These are phyloP conservation scores for Drosophila kanapiae DNA, from an alignment of 1,140 invertebrate species.

Conservation along the genomic window DNA sequence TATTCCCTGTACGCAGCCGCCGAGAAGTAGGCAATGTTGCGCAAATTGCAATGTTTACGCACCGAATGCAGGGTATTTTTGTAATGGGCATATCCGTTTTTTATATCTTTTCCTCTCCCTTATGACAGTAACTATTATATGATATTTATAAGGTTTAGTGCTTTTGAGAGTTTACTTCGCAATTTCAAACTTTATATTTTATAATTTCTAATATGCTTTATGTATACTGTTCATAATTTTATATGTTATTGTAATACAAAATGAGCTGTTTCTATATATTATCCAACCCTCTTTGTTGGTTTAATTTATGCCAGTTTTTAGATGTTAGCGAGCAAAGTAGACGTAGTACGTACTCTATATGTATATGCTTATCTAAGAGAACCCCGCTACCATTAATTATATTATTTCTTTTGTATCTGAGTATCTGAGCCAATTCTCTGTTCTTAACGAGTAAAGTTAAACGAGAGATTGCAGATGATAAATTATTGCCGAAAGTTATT, in stretches of 20 bases:
- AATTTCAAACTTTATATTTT: too few species aligned
- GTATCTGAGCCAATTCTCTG: constrained; percentile 17
- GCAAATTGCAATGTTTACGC: constrained; percentile 22
- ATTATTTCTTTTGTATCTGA: constrained; percentile 12
- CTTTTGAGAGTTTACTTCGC: too few species aligned
- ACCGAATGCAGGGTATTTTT: constrained; percentile 5
- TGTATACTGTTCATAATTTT: not conserved
- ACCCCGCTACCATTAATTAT: not conserved
- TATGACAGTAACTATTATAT: not conserved
- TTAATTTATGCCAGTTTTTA: too few species aligned
- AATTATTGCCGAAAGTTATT: constrained; percentile 24
- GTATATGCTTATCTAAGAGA: not conserved
- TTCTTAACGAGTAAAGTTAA: constrained; percentile 20
- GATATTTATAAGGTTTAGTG: not conserved
- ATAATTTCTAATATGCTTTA: not conserved
- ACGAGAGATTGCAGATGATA: constrained; percentile 23
- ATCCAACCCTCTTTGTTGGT: too few species aligned
- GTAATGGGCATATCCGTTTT: not conserved
- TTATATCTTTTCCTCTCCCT: too few species aligned
- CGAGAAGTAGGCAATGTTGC: constrained; percentile 8
- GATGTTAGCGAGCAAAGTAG: too few species aligned
- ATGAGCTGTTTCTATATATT: not conserved
- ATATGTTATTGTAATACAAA: not conserved
- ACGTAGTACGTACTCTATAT: too few species aligned
- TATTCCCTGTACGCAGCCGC: constrained; percentile 17